Conservation (phyloP, 2,888 invertebrate species). For the Keiferia lycopersicella region DNA sequence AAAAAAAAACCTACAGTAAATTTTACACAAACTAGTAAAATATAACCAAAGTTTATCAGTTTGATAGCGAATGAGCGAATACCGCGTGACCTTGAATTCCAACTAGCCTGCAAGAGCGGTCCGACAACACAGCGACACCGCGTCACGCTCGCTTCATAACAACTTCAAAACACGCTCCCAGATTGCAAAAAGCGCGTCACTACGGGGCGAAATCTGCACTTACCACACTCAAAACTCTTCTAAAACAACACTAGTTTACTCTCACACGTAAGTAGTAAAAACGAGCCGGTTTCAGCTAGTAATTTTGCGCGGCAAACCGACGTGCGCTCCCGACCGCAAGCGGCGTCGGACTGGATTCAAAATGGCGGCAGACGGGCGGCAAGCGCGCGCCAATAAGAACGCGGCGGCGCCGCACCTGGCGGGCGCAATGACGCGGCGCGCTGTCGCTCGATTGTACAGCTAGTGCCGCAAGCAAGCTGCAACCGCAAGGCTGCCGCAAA, state of each 20-base stretch:
- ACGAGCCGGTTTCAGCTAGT: too few relatives aligned
- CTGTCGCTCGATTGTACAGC: background rate
- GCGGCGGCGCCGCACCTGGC: background rate
- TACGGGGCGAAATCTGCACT: background rate
- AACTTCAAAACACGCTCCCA: background rate
- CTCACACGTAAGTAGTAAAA: background rate
- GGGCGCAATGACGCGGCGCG: slow-evolving; percentile 44
- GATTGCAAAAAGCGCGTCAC: background rate
- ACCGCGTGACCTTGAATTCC: background rate
- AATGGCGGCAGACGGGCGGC: slow-evolving; percentile 39
- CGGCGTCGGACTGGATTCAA: slow-evolving; percentile 51
- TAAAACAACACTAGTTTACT: background rate
- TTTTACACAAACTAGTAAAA: too few relatives aligned
- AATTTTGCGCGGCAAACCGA: slow-evolving; percentile 17
- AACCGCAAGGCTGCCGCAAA: background rate
- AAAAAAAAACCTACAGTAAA: too few relatives aligned
- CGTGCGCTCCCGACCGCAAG: slow-evolving; percentile 44
- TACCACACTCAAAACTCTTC: background rate
- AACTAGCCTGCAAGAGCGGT: background rate
- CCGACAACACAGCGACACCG: background rate
- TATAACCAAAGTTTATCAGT: too few relatives aligned
- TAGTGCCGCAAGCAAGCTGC: background rate
- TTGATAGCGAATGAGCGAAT: background rate
- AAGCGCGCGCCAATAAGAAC: background rate
- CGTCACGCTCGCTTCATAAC: background rate